Conservation (phyloP, 1,140 invertebrate species). For the Anoplophora glabripennis region DNA sequence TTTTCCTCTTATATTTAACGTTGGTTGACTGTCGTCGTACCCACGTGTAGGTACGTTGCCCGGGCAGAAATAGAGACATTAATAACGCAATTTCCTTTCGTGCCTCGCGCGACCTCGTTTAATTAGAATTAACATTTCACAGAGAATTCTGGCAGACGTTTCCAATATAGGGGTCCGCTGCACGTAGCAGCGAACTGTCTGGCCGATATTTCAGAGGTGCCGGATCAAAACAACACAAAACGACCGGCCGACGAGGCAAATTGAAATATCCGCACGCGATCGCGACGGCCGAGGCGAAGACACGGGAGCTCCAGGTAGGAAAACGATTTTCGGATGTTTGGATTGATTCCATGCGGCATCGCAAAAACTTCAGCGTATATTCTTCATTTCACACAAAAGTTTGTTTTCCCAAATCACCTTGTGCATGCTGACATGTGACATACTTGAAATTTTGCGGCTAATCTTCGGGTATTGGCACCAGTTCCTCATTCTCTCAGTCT, state of each 20-base stretch:
- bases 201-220: constrained; percentile 34
- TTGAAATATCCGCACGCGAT: constrained; percentile 36
- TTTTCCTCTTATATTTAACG: no score
- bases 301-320: neutral
- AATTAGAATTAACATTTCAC: constrained; percentile 18
- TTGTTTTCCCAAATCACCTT: no score
- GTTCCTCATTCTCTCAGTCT: no score
- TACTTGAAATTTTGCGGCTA: no score
- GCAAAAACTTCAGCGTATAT: no score
- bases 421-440: no score
- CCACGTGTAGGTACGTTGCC: no score
- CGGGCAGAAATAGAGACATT: constrained; percentile 12
- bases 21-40: no score
- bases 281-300: neutral
- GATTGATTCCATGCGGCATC: no score
- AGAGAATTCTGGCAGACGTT: constrained; percentile 16
- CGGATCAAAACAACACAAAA: constrained; percentile 36
- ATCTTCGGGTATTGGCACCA: no score
- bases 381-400: no score
- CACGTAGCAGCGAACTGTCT: constrained; percentile 26
- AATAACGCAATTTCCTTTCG: constrained; percentile 25
- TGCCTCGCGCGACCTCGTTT: constrained; percentile 15
- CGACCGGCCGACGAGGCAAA: constrained; percentile 28
- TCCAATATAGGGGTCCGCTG: constrained; percentile 5
- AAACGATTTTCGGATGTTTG: no score